Percentiles rank a stretch among this genome's conserved stretches.
Conservation (phyloP, 2,888 invertebrate species). For the Malthinus seriepunctatus region DNA sequence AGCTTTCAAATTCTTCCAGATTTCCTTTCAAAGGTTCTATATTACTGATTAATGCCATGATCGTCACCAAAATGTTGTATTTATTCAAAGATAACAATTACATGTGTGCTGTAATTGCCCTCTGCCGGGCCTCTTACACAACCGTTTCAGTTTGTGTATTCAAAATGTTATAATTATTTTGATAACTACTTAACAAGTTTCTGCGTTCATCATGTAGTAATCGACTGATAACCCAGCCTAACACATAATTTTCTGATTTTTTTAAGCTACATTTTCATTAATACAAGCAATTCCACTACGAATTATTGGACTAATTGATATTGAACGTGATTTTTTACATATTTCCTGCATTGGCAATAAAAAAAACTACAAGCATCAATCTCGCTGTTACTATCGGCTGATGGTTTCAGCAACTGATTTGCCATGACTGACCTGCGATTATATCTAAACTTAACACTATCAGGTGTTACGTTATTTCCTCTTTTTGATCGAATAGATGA, state of each 20-base stretch:
- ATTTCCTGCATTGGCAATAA: neutral
- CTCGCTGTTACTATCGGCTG: neutral
- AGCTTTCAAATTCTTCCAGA: no score
- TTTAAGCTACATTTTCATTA: neutral
- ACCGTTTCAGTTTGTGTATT: neutral
- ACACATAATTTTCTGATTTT: neutral
- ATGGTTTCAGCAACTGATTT: neutral
- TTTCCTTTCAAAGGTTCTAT: no score
- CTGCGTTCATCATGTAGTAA: neutral
- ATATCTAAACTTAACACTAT: neutral
- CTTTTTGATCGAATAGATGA: neutral
- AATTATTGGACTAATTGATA: neutral
- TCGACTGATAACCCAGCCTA: neutral
- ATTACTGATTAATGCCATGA: no score
- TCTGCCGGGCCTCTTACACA: no score
- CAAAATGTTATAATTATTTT: neutral
- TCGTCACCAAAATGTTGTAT: no score
- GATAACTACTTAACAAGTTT: neutral
- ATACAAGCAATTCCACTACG: neutral
- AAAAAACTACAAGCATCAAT: no score
- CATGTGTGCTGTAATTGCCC: no score
- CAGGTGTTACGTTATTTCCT: neutral
- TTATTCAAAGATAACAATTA: no score
- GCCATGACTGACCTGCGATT: neutral
- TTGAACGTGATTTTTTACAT: neutral